Evolutionary conservation across 30 jellyfish, hydroid and myxozoan species (phyloP), one percentile per base, ranked within the genome.

Genomic region (Pelagia noctiluca): DNA sequence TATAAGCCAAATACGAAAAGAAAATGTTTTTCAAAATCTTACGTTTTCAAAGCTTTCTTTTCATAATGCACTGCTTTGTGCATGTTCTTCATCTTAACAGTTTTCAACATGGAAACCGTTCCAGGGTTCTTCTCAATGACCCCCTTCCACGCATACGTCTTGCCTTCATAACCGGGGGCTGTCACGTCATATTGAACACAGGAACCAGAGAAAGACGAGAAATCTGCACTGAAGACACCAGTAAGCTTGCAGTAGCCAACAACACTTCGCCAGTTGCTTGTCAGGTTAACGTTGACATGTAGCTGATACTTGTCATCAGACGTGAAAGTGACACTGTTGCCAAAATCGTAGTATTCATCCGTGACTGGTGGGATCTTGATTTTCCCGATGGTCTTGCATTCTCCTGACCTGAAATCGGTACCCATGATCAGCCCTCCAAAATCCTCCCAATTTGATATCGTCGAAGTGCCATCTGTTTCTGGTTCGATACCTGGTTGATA

Each of bases 381-480:
- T 57, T 50, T 54, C 13, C 92, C 86, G 50, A 82, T 85, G 0
- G 76, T 47, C 29, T 71, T 50, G 71, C 85, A 69, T 23, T 42
- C 69, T 2, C 92, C 92, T 2, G 72, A 50, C 63, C 78, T 50
- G 77, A 78, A 69, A 29, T 68, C 92, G 2, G 46, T 72, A 1
- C 92, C 92, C 86, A 82, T 68, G 26, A 31, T 71, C 42, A 82
- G 42, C 30, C 49, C 92, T 10, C 92, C 92, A 23, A 67, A 68
- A 8, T 50, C 85, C 3, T 29, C 53, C 92, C 92, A 82, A 29
- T 38, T 57, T 11, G 79, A 22, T n/a, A 38, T 24, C 7, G 82
- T 32, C 8, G 79, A 21, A 32, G 23, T 50, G 32, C 35, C 8
- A 1, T 10, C 35, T 4, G 7, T 52, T 30, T 8, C 21, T 3